Percentiles rank a stretch among this genome's conserved stretches.
These are phyloP conservation scores for Acleris literana DNA, from an alignment of 2,888 invertebrate species.

Conservation along the genomic window DNA sequence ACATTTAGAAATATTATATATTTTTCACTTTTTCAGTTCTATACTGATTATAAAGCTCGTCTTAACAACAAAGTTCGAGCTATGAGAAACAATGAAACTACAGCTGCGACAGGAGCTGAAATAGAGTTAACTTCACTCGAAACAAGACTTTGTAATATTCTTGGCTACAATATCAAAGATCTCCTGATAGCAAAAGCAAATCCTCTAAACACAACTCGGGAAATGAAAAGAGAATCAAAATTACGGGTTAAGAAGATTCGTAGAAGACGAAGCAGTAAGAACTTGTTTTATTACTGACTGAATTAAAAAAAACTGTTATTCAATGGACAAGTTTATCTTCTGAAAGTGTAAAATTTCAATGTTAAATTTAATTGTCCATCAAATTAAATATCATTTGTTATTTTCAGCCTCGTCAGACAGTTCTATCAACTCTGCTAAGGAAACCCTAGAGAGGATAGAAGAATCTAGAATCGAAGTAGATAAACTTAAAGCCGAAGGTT, in stretches of 20 bases:
- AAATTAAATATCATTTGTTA: neutral
- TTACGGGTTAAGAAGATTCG: conserved; percentile 14
- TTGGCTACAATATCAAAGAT: conserved; percentile 33
- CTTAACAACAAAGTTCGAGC: conserved; percentile 34
- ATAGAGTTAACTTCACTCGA: conserved; percentile 33
- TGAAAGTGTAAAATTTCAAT: no score
- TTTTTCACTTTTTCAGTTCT: conserved; percentile 17
- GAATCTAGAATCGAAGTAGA: conserved; percentile 31
- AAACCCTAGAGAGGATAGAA: conserved; percentile 32
- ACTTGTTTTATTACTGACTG: neutral
- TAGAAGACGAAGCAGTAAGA: conserved; percentile 28
- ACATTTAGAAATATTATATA: neutral
- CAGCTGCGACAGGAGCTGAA: conserved; percentile 33
- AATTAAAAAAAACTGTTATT: neutral
- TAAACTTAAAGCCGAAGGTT: conserved; percentile 24
- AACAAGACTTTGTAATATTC: conserved; percentile 30
- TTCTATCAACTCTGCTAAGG: conserved; percentile 33
- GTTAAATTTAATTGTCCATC: no score
- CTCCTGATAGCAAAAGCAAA: conserved; percentile 25
- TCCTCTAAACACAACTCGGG: conserved; percentile 20
- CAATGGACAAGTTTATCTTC: no score
- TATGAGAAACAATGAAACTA: conserved; percentile 35
- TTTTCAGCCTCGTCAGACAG: conserved; percentile 26
- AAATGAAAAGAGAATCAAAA: conserved; percentile 18
- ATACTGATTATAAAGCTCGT: conserved; percentile 34